phyloP scores from a whole-genome alignment of 2,113 vertebrate species.

The Pithys albifrons region DNA sequence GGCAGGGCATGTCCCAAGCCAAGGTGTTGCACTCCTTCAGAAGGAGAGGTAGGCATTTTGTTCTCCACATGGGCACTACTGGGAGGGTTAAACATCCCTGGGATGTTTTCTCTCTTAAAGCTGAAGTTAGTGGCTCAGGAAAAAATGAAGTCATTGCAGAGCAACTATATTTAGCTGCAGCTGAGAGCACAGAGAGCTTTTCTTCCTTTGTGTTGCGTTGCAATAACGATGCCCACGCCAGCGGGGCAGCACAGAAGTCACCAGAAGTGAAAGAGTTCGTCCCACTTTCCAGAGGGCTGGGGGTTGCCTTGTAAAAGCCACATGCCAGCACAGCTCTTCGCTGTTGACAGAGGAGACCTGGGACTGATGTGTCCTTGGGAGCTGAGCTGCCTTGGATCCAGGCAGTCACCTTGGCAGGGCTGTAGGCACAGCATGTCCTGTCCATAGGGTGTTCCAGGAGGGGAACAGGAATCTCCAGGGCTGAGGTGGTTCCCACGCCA shows the following conservation, averaged over 20 bases:
- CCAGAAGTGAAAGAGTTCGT: not conserved
- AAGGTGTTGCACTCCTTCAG: not conserved
- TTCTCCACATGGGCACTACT: not conserved
- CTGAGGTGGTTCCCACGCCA: not conserved
- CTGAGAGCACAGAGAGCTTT: not conserved
- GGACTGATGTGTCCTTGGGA: not conserved
- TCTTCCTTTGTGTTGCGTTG: slow-evolving; percentile 14
- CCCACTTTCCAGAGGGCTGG: not conserved
- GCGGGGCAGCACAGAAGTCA: not conserved
- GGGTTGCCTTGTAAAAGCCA: not conserved
- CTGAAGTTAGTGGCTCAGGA: slow-evolving; percentile 1
- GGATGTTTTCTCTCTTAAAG: not conserved
- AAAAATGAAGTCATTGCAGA: slow-evolving; percentile 41
- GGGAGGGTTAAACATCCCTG: not conserved
- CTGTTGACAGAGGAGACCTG: not conserved
- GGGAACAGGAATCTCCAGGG: not conserved
- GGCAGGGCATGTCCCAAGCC: not conserved
- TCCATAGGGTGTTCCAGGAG: not conserved
- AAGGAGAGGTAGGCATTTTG: not conserved
- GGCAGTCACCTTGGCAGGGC: not conserved
- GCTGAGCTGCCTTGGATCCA: not conserved
- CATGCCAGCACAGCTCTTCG: not conserved
- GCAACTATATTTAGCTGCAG: slow-evolving; percentile 14
- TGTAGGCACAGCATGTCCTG: not conserved
- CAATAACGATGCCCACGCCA: not conserved